phyloP scores from a whole-genome alignment of 2,888 invertebrate species.

The Yponomeuta malinellus region DNA sequence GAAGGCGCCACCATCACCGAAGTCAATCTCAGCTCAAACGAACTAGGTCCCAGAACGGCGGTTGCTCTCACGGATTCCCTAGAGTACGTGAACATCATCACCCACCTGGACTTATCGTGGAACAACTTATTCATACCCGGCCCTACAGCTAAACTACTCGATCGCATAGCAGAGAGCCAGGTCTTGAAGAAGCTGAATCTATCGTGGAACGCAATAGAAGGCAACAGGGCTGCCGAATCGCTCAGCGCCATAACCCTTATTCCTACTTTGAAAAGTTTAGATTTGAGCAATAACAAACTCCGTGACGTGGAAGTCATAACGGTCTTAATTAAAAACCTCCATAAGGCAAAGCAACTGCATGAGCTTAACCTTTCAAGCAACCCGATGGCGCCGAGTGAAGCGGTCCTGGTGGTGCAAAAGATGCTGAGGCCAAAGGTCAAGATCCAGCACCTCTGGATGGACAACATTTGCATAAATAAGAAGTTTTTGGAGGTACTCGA shows the following conservation, averaged over 20 bases:
- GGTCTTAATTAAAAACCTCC: constrained; percentile 7
- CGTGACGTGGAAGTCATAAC: background rate
- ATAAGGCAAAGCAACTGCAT: constrained; percentile 15
- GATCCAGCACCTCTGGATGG: constrained; percentile 16
- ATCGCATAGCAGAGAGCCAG: constrained; percentile 15
- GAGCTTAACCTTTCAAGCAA: constrained; percentile 19
- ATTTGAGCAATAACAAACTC: constrained; percentile 19
- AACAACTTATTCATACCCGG: constrained; percentile 29
- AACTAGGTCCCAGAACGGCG: background rate
- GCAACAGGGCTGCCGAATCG: constrained; percentile 10
- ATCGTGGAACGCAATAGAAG: constrained; percentile 18
- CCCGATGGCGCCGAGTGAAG: constrained; percentile 17
- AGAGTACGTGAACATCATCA: background rate
- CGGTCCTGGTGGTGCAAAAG: constrained; percentile 13
- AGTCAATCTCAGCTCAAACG: constrained; percentile 18
- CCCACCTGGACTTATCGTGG: constrained; percentile 30
- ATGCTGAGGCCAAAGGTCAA: constrained; percentile 10
- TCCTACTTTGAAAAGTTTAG: constrained; percentile 10
- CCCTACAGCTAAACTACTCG: constrained; percentile 12
- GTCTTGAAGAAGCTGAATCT: constrained; percentile 16
- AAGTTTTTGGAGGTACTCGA: constrained; percentile 13
- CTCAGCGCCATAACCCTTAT: constrained; percentile 14
- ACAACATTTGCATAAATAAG: constrained; percentile 15
- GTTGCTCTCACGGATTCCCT: background rate
- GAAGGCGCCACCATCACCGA: constrained; percentile 10